A percentile compares a stretch with the other conserved stretches of the same genome.
Evolutionary conservation across 2,113 vertebrate species (phyloP).

Genomic region (Rhipidura dahli): DNA sequence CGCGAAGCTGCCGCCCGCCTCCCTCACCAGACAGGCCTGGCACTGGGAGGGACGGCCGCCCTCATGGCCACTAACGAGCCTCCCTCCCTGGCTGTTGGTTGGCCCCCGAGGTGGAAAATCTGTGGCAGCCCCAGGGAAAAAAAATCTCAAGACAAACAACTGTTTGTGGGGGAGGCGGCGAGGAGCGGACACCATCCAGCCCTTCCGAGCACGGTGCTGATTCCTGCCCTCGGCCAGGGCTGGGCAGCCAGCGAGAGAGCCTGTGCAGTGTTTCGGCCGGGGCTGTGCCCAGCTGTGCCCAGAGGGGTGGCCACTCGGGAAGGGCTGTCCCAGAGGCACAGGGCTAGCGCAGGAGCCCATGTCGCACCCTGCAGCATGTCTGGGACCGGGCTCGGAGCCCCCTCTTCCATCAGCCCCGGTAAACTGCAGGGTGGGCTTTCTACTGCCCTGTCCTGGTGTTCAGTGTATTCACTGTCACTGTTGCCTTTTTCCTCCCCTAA

Average conservation of each 20-base stretch:
- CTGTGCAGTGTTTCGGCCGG: not conserved
- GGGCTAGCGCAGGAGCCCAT: not conserved
- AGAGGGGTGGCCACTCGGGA: not conserved
- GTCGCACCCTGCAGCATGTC: fast-evolving
- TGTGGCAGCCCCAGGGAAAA: not conserved
- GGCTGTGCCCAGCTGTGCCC: not conserved
- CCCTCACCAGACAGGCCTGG: not conserved
- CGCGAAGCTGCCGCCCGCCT: not conserved
- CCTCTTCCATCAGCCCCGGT: not conserved
- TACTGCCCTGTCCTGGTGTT: not conserved
- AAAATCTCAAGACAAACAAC: constrained; percentile 1
- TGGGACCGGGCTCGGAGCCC: fast-evolving
- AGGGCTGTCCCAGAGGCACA: not conserved
- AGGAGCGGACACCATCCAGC: not conserved
- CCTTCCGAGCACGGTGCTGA: fast-evolving
- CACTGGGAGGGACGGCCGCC: not conserved
- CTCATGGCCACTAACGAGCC: not conserved
- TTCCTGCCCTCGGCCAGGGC: not conserved
- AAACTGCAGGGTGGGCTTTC: not conserved
- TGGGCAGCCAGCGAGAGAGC: too few relatives aligned
- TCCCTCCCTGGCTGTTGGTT: not conserved
- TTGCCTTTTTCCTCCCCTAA: not conserved
- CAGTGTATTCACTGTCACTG: not conserved
- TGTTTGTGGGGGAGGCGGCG: not conserved
- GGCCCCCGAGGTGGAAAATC: constrained; percentile 22